Conservation (phyloP, 1,140 invertebrate species). For the Penaeus indicus region DNA sequence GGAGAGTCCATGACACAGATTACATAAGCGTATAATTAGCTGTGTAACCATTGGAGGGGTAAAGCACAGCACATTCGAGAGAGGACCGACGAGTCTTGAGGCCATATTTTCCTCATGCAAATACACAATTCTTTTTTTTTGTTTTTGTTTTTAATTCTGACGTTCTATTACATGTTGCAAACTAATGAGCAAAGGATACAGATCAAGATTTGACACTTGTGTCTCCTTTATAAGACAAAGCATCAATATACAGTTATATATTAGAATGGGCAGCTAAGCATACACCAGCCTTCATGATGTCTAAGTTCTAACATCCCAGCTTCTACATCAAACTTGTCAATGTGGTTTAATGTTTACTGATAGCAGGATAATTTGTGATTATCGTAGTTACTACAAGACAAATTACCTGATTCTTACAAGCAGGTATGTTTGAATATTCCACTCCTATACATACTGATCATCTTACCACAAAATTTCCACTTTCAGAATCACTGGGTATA, state of each 20-base stretch:
- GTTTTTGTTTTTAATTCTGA: constrained; percentile 19
- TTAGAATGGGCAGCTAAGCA: constrained; percentile 39
- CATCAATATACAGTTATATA: constrained; percentile 32
- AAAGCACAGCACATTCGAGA: constrained; percentile 54
- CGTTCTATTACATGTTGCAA: constrained; percentile 37
- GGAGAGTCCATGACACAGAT: constrained; percentile 48
- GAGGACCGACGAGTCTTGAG: constrained; percentile 33
- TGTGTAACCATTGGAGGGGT: constrained; percentile 43
- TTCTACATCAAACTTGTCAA: constrained; percentile 20
- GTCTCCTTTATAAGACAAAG: neutral
- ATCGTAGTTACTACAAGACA: no score
- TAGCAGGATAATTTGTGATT: no score
- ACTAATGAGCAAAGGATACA: constrained; percentile 49
- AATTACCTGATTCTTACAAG: no score
- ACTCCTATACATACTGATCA: no score
- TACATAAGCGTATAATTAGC: constrained; percentile 60
- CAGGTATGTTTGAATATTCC: no score
- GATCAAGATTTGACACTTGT: constrained; percentile 29
- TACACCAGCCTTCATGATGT: constrained; percentile 4
- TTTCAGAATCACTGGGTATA: no score
- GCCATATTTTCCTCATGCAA: constrained; percentile 39
- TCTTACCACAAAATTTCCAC: no score
- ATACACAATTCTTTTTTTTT: constrained; percentile 36
- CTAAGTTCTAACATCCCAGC: constrained; percentile 19
- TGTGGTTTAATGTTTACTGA: no score